A percentile compares a stretch with the other conserved stretches of the same genome.
phyloP scores from a whole-genome alignment of 2,888 invertebrate genomes.

The Luperina nickerlii region DNA sequence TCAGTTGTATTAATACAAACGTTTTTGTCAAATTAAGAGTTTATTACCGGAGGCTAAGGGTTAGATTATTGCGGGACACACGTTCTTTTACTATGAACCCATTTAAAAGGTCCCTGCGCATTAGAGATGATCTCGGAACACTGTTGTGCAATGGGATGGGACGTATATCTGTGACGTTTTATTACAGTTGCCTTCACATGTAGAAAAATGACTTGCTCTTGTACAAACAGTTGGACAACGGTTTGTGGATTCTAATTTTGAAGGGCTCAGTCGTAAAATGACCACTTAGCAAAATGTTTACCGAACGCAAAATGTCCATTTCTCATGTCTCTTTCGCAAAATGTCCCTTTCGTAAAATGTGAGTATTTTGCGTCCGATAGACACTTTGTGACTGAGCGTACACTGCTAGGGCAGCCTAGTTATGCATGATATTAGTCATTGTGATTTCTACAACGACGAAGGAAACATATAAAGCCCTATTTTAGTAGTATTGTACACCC shows the following conservation, averaged over 20 bases:
- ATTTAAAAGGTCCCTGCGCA: slow-evolving; percentile 43
- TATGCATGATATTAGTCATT: background rate
- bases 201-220: background rate
- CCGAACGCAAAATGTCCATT: too few relatives aligned
- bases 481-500: slow-evolving; percentile 10
- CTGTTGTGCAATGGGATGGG: background rate
- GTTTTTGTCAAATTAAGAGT: slow-evolving; percentile 38
- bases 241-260: background rate
- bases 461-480: slow-evolving; percentile 18
- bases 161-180: background rate
- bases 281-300: too few relatives aligned
- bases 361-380: background rate
- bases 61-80: slow-evolving; percentile 37
- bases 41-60: slow-evolving; percentile 38
- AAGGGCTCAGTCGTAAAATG: background rate
- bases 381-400: background rate
- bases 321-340: background rate
- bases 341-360: background rate
- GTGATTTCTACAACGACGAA: slow-evolving; percentile 2
- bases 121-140: slow-evolving; percentile 25
- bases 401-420: background rate
- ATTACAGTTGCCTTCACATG: background rate
- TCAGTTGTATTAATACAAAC: slow-evolving; percentile 45
- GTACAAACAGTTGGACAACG: background rate
- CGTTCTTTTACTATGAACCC: slow-evolving; percentile 17